Conservation (phyloP, 1,140 invertebrate species). For the Drosophila repletoides region DNA sequence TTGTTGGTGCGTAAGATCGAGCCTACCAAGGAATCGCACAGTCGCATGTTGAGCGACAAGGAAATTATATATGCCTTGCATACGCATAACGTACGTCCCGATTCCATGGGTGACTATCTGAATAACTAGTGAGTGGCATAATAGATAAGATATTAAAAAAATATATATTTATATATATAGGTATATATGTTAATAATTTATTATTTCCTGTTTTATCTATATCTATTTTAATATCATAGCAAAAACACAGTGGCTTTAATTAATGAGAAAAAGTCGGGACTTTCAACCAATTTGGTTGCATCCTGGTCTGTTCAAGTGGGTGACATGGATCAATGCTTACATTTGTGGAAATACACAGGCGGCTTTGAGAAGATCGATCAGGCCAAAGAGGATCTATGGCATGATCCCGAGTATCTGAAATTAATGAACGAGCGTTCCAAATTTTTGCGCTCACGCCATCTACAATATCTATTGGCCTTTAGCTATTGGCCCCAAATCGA, state of each 20-base stretch:
- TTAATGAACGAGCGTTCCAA: constrained; percentile 92
- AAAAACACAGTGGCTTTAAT: constrained; percentile 91
- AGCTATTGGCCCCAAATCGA: constrained; percentile 94
- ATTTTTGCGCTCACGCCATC: constrained; percentile 92
- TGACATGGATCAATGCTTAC: constrained; percentile 98
- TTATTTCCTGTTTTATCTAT: no score
- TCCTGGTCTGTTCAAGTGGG: constrained; percentile 96
- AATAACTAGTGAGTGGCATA: constrained; percentile 92
- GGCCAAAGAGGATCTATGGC: constrained; percentile 88
- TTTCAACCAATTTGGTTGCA: constrained; percentile 90
- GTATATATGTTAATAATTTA: no score
- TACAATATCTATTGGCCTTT: constrained; percentile 95
- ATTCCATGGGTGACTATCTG: constrained; percentile 92
- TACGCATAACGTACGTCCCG: constrained; percentile 96
- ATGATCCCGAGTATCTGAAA: constrained; percentile 89
- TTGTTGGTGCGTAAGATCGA: constrained; percentile 94
- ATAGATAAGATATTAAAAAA: background rate
- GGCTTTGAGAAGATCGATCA: constrained; percentile 95
- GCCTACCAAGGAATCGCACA: constrained; percentile 97
- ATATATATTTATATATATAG: no score
- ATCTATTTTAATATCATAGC: constrained; percentile 83
- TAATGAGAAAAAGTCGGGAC: constrained; percentile 87
- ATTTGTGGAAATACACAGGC: constrained; percentile 96
- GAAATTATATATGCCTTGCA: constrained; percentile 97
- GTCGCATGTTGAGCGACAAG: constrained; percentile 96